Percentiles rank a stretch among this genome's conserved stretches.
Evolutionary conservation across 2,888 invertebrate species (phyloP).

Genomic region (Thymelicus lineola): DNA sequence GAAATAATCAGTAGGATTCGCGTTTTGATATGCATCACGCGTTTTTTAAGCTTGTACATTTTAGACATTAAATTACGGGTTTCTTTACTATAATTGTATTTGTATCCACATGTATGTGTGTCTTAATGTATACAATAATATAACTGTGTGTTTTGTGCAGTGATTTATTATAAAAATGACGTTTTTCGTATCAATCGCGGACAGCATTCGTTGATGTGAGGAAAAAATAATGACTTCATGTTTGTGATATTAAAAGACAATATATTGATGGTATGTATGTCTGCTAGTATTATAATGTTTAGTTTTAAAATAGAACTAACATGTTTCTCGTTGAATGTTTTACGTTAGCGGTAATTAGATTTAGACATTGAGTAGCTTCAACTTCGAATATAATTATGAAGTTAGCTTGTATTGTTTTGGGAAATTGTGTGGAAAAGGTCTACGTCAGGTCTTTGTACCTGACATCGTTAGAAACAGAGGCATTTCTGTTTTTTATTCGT

Average conservation of each 20-base stretch:
- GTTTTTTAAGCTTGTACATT: slow-evolving; percentile 33
- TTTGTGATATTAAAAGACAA: slow-evolving; percentile 42
- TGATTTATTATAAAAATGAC: slow-evolving; percentile 33
- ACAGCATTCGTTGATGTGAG: slow-evolving; percentile 39
- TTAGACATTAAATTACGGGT: slow-evolving; percentile 30
- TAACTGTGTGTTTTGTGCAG: slow-evolving; percentile 12
- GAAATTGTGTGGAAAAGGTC: neutral
- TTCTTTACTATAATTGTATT: slow-evolving; percentile 21
- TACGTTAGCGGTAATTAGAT: slow-evolving; percentile 44
- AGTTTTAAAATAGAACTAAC: slow-evolving; percentile 15
- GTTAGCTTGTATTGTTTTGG: neutral
- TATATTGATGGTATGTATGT: slow-evolving; percentile 49
- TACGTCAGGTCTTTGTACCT: no score
- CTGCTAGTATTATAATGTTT: slow-evolving; percentile 15
- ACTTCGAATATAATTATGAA: neutral
- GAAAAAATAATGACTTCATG: slow-evolving; percentile 47
- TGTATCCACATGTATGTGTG: slow-evolving; percentile 28
- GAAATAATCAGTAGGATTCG: slow-evolving; percentile 78
- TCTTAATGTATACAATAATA: slow-evolving; percentile 36
- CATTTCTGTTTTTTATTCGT: no score
- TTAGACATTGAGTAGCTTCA: slow-evolving; percentile 31
- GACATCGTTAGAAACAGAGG: no score
- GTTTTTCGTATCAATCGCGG: slow-evolving; percentile 29
- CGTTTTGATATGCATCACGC: slow-evolving; percentile 41
- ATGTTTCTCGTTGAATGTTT: neutral